These are phyloP conservation scores for Apeltes quadracus DNA, from an alignment of 2,113 vertebrate genomes.

Conservation along the genomic window DNA sequence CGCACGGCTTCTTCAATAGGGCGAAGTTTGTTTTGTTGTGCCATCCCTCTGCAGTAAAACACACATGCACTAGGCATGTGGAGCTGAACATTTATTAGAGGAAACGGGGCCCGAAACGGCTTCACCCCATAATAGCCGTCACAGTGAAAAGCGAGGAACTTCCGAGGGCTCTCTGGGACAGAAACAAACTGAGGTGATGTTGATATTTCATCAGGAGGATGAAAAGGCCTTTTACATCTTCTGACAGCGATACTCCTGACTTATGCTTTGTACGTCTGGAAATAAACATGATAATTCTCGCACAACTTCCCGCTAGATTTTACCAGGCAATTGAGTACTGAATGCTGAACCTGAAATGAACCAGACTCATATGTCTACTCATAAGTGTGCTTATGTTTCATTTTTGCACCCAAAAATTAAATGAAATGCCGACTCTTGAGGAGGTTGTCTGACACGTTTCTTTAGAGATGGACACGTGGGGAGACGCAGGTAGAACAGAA, in stretches of 20 bases:
- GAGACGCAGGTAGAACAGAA: conserved; percentile 34
- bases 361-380: neutral
- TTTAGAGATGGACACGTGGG: conserved; percentile 6
- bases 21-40: neutral
- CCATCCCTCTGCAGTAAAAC: neutral
- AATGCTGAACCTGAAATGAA: neutral
- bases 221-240: conserved; percentile 3
- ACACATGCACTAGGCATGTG: neutral
- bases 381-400: no score
- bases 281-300: neutral
- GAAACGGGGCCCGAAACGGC: neutral
- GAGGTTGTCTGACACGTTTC: neutral
- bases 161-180: conserved; percentile 18
- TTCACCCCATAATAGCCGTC: neutral
- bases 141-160: conserved; percentile 7
- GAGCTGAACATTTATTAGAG: neutral
- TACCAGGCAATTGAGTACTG: neutral
- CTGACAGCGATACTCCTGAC: neutral
- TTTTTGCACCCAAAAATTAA: no score
- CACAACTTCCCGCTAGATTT: neutral
- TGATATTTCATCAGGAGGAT: conserved; percentile 4
- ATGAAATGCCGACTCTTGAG: neutral
- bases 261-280: conserved; percentile 4
- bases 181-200: conserved; percentile 4
- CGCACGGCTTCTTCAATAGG: conserved; percentile 1